These are phyloP conservation scores for Callosobruchus maculatus DNA, from an alignment of 2,888 invertebrate species.

Conservation along the genomic window DNA sequence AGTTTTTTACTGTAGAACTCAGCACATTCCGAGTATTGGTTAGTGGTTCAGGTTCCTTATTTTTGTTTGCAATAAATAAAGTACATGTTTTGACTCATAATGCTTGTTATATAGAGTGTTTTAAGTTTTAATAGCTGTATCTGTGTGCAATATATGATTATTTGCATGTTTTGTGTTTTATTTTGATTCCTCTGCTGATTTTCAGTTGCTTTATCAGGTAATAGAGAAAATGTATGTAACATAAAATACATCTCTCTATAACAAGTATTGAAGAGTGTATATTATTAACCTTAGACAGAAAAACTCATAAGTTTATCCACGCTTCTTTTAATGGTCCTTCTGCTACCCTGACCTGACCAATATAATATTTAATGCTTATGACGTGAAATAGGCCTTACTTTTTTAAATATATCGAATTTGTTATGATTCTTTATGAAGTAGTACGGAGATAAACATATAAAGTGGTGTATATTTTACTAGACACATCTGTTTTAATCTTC, in stretches of 20 bases:
- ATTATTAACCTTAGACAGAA: background rate
- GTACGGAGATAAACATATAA: too few relatives aligned
- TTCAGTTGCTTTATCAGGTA: conserved; percentile 16
- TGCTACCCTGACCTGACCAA: background rate
- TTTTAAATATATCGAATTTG: background rate
- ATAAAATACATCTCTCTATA: conserved; percentile 4
- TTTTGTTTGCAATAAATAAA: background rate
- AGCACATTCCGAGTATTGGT: background rate
- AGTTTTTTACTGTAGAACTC: background rate
- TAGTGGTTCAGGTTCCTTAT: background rate
- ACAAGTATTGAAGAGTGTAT: background rate
- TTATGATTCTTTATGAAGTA: too few relatives aligned
- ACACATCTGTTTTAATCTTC: too few relatives aligned
- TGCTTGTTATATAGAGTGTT: conserved; percentile 35
- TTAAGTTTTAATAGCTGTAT: background rate
- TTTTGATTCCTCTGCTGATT: conserved; percentile 13
- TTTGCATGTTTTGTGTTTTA: conserved; percentile 25
- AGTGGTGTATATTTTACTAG: too few relatives aligned
- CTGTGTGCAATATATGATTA: conserved; percentile 32
- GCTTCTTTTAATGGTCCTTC: background rate
- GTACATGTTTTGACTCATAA: conserved; percentile 5
- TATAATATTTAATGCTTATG: background rate
- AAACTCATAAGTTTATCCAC: background rate
- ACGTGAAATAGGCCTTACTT: background rate
- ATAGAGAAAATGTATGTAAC: background rate